phyloP scores from a whole-genome alignment of 2,797 vertebrate genomes.

The Microcaecilia unicolor region DNA sequence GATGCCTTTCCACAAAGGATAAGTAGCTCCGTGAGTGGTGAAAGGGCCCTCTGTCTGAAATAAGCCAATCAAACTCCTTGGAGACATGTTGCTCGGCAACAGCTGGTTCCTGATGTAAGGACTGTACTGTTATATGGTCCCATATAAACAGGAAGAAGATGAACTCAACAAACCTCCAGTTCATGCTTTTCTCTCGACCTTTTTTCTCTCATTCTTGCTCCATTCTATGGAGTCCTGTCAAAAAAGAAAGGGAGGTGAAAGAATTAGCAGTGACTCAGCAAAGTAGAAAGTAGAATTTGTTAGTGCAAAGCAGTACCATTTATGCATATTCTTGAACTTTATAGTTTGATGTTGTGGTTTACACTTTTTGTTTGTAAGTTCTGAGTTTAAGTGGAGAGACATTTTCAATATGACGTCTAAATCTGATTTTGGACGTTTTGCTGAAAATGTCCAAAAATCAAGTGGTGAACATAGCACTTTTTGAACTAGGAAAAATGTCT shows the following conservation, averaged over 20 bases:
- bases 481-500: no score
- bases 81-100: slow-evolving; percentile 96
- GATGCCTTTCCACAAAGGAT: slow-evolving; percentile 99
- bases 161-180: slow-evolving; percentile 99
- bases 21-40: slow-evolving; percentile 97
- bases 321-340: no score
- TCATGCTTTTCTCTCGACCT: slow-evolving; percentile 99
- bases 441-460: no score
- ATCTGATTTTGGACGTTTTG: no score
- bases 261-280: no score
- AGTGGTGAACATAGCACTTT: no score
- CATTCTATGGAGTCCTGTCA: slow-evolving; percentile 96
- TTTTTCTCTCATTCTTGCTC: slow-evolving; percentile 99
- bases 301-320: no score
- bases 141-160: slow-evolving; percentile 99
- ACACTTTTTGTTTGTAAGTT: no score
- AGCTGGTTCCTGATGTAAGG: slow-evolving; percentile 88
- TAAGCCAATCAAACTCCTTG: slow-evolving; percentile 99
- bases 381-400: no score
- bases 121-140: slow-evolving; percentile 97
- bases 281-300: no score
- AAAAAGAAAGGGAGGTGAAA: slow-evolving; percentile 17
- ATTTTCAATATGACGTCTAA: no score
- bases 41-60: slow-evolving; percentile 98
- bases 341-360: no score